Conservation (phyloP, 2,888 invertebrate species). For the Cantharis nigra region DNA sequence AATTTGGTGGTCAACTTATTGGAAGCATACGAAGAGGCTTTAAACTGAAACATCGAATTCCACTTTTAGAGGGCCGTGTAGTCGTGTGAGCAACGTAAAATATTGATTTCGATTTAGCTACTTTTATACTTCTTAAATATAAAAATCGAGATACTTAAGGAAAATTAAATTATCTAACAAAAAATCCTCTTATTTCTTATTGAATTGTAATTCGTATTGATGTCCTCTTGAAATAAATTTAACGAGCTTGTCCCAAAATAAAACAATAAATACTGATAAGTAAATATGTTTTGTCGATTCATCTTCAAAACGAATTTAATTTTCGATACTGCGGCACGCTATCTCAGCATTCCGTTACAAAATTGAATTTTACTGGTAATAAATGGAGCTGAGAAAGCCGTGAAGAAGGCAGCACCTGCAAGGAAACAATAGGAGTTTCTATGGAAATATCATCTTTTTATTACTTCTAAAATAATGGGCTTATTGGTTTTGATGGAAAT, state of each 20-base stretch:
- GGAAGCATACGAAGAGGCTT: neutral
- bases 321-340: conserved; percentile 24
- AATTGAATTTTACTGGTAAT: conserved; percentile 36
- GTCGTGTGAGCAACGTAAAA: neutral
- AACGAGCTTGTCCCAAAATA: neutral
- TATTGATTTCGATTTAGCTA: neutral
- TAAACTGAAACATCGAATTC: neutral
- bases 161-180: neutral
- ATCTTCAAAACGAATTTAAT: conserved; percentile 20
- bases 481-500: conserved; percentile 38
- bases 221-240: neutral
- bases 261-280: neutral
- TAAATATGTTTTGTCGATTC: conserved; percentile 21
- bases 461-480: conserved; percentile 36
- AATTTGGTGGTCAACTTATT: neutral
- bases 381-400: conserved; percentile 34
- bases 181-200: neutral
- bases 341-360: conserved; percentile 31
- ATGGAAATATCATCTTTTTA: conserved; percentile 37
- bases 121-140: neutral
- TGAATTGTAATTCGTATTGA: neutral
- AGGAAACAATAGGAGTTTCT: conserved; percentile 36
- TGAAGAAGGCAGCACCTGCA: conserved; percentile 34
- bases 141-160: neutral
- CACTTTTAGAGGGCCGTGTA: neutral